Conservation (phyloP, 2,113 vertebrate genomes). For the Carlito syrichta region DNA sequence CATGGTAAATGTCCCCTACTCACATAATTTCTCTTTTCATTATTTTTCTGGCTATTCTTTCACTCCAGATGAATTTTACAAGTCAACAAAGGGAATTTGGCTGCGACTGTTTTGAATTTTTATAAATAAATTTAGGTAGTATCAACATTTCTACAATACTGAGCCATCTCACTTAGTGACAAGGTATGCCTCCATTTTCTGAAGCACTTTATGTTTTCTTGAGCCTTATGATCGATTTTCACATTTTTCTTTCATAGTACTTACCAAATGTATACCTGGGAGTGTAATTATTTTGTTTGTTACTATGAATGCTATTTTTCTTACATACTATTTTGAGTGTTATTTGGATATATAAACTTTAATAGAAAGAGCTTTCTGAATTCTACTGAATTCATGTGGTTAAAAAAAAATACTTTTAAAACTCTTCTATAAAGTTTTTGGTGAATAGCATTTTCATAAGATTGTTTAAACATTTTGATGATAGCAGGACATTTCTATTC, state of each 20-base stretch:
- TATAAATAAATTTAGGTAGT: neutral
- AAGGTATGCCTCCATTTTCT: no score
- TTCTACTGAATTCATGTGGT: neutral
- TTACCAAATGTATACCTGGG: neutral
- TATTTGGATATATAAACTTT: neutral
- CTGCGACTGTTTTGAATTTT: neutral
- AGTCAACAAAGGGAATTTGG: neutral
- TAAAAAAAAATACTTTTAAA: neutral
- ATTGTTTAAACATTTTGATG: neutral
- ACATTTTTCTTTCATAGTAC: no score
- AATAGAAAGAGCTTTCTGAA: neutral
- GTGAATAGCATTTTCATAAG: neutral
- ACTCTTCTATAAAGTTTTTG: neutral
- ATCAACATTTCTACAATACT: neutral
- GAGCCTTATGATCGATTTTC: neutral
- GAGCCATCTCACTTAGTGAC: neutral
- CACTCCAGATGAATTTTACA: neutral
- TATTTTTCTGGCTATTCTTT: neutral
- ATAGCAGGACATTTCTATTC: neutral
- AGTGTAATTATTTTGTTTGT: neutral
- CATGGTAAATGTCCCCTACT: fast-evolving
- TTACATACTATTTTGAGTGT: neutral
- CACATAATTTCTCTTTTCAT: neutral
- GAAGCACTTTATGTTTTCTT: neutral
- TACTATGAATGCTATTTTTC: neutral